Evolutionary conservation across 2,888 invertebrate species (phyloP).

Genomic region (Caenorhabditis becei): DNA sequence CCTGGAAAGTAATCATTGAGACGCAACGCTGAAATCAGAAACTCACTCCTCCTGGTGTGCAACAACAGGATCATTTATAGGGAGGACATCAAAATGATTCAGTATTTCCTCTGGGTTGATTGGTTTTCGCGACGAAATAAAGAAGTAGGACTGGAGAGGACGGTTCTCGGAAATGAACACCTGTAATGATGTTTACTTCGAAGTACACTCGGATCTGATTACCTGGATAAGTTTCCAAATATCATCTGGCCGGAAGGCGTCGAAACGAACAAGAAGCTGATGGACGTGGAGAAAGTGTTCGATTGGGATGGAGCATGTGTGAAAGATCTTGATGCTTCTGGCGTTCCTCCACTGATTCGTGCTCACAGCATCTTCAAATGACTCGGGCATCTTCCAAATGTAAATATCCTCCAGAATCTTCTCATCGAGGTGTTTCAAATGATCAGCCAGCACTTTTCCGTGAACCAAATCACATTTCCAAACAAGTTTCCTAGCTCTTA

Average conservation of each 20-base stretch:
- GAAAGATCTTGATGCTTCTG: background rate
- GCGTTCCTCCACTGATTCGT: background rate
- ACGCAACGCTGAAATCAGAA: background rate
- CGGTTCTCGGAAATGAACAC: background rate
- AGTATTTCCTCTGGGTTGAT: background rate
- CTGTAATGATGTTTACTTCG: background rate
- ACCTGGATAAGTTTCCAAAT: background rate
- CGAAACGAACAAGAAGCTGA: background rate
- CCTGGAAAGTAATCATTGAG: background rate
- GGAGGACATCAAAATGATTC: background rate
- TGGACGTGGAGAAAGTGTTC: background rate
- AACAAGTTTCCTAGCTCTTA: background rate
- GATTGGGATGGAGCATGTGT: background rate
- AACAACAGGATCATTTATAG: background rate
- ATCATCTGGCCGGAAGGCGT: background rate
- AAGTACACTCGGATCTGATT: background rate
- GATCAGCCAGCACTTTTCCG: background rate
- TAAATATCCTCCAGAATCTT: background rate
- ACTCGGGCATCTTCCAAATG: background rate
- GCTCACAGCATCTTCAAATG: background rate
- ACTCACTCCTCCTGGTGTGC: background rate
- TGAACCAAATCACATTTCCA: background rate
- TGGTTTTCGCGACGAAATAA: background rate
- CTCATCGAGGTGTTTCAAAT: background rate
- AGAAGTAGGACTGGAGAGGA: background rate